Evolutionary conservation across 2,797 vertebrate genomes (phyloP).

Genomic region (Galagoides demidoff): DNA sequence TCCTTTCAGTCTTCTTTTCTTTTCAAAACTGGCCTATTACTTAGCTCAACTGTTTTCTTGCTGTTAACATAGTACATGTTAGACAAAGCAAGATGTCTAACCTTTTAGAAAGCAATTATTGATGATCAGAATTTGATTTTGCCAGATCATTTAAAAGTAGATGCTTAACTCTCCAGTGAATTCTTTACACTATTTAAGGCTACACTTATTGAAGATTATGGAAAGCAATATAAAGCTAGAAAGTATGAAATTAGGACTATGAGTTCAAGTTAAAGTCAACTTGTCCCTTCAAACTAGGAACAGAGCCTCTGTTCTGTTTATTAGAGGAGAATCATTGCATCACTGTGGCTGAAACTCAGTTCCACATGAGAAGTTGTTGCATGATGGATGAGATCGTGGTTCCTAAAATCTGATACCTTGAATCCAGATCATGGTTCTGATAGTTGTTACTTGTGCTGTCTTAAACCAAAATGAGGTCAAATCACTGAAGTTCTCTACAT

Average conservation of each 20-base stretch:
- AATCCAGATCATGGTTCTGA: neutral
- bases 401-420: neutral
- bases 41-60: neutral
- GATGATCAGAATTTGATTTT: slow-evolving; percentile 13
- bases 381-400: neutral
- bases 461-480: neutral
- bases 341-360: neutral
- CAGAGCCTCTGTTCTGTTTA: neutral
- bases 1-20: neutral
- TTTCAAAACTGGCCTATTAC: neutral
- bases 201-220: neutral
- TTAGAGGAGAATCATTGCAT: neutral
- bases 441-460: neutral
- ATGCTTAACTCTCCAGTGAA: neutral
- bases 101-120: slow-evolving; percentile 10
- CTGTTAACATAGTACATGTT: neutral
- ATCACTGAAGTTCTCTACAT: neutral
- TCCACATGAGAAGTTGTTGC: neutral
- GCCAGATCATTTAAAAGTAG: neutral
- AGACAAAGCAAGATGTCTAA: neutral
- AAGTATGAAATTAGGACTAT: neutral
- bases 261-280: neutral
- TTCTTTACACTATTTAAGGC: neutral
- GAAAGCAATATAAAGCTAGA: neutral
- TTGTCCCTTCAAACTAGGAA: neutral